phyloP scores from a whole-genome alignment of 92 coral and sea anemone species.

The Actinernus sp. region DNA sequence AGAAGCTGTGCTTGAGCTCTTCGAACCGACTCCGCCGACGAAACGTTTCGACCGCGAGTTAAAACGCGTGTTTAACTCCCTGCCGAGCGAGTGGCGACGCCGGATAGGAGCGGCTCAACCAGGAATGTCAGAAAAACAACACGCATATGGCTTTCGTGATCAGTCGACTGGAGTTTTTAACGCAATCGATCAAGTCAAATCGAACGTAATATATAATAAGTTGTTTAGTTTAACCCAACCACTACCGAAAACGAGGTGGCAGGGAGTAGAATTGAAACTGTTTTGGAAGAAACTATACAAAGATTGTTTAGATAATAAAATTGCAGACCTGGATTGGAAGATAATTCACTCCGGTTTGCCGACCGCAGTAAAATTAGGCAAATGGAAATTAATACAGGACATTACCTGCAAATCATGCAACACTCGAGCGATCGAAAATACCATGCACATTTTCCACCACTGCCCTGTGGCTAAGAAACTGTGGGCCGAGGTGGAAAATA shows the following conservation, averaged over 20 bases:
- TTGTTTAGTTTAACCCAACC: no score
- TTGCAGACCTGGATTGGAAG: not conserved
- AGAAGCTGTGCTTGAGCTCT: not conserved
- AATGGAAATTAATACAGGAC: no score
- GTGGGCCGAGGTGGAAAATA: no score
- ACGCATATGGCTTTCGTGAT: no score
- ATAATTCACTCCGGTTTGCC: not conserved
- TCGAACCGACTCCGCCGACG: not conserved
- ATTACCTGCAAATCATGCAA: no score
- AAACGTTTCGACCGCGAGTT: not conserved
- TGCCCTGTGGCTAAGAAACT: no score
- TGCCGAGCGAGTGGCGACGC: not conserved
- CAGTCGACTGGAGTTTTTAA: no score
- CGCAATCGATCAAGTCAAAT: no score
- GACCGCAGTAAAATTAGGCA: not conserved
- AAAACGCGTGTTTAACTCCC: not conserved
- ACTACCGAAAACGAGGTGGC: no score
- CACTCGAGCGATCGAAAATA: no score
- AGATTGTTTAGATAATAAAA: not conserved
- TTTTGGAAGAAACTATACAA: not conserved
- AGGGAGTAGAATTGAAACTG: not conserved
- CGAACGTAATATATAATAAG: no score
- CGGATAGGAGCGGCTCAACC: not conserved
- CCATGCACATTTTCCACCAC: no score
- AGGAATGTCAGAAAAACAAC: not conserved